Conservation (phyloP, 2,113 vertebrate genomes). For the Ammodytes marinus region DNA sequence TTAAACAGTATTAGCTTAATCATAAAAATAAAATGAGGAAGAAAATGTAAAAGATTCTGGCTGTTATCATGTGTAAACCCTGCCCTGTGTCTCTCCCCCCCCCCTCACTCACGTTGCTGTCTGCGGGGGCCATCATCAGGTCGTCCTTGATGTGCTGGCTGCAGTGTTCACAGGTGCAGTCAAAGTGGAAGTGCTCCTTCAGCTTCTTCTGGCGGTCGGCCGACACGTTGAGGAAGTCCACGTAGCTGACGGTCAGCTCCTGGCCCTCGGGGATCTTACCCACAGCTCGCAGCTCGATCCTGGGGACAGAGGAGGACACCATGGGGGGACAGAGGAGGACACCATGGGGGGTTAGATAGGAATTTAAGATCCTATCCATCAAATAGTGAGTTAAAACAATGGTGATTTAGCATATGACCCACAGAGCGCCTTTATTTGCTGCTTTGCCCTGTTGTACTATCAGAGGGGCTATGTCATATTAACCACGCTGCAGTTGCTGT, state of each 20-base stretch:
- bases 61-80: not conserved
- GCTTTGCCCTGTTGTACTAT: no score
- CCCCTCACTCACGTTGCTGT: constrained; percentile 20
- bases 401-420: no score
- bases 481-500: no score
- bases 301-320: constrained; percentile 63
- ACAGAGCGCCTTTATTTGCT: no score
- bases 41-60: not conserved
- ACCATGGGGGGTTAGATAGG: no score
- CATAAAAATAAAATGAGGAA: not conserved
- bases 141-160: constrained; percentile 89
- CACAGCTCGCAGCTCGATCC: constrained; percentile 93
- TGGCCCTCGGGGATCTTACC: constrained; percentile 87
- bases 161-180: constrained; percentile 93
- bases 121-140: constrained; percentile 88
- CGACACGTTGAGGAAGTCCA: constrained; percentile 93
- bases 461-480: no score
- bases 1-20: not conserved
- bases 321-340: not conserved
- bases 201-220: constrained; percentile 89
- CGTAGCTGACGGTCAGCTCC: constrained; percentile 93
- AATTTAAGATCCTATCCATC: no score
- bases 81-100: not conserved
- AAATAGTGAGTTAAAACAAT: no score
- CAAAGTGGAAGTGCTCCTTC: constrained; percentile 91